Base-by-base conservation (phyloP, 2,888 invertebrate species). In the Selenia dentaria region DNA sequence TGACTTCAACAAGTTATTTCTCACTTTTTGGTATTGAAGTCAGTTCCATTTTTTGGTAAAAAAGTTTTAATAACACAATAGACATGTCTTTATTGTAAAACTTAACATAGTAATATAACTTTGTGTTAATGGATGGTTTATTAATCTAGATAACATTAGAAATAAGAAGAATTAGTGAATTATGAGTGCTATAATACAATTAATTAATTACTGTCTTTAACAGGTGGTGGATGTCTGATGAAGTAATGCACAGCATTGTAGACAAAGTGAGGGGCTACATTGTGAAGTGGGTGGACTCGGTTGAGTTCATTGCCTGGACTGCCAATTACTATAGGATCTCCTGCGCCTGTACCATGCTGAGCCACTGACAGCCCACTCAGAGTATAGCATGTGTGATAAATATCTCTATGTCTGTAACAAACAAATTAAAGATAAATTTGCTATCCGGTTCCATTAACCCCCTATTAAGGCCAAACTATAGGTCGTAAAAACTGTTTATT, bases 331-430 rank as follows among this genome's bases (percentile, higher is more conserved):
- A 89, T 82, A 1, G 92, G 88, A 44, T 92, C 83, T 9, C 82
- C 77, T 3, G 74, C 72, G 3, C 88, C 85, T 2, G 82, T 83
- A 28, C 90, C 89, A 78, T 97, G 95, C 77, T 99, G 99, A 1
- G 99, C 96, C 47, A 99, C 93, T 9, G 99, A 96, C 31, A 99
- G 91, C 2, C 99, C 99, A 83, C 98, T 98, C 32, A 99, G 88
- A 0, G 96, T 95, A 74, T 99, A 99, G 83, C 99, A 99, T 0
- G 99, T 98, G 83, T 99, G 99, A 81, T 99, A 99, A 57, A 96
- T 94, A 89, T 99, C 99, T 62, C 95, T 92, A 34, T 93, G 93
- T 74, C 97, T 97, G 85, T 50, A 90, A 88, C 55, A 82, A 62
- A 8, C 2, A 11, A 20, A 39, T 18, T 16, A 12, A 37, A 16